Evolutionary conservation across 1,140 invertebrate genomes (phyloP), one percentile per base, ranked within the genome.

Genomic region (Sipha flava): DNA sequence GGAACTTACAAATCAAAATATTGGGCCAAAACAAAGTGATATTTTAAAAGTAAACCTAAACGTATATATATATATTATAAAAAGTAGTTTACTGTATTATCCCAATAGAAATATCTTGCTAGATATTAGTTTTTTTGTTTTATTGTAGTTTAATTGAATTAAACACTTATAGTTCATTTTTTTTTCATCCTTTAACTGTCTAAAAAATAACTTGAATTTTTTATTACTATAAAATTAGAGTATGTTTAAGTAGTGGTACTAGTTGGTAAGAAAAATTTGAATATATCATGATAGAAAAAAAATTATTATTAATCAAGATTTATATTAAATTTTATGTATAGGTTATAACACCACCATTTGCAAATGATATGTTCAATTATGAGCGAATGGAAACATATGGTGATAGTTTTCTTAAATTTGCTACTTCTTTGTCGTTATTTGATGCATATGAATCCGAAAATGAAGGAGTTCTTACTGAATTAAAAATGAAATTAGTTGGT

Each of bases 321-420:
- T 23, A 47, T 70, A 43, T 54, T 49, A 37, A 52, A 45, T 68
- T 79, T 49, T 62, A 23, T 68, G 6, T 79, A 45, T 85, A 90
- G 77, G 93, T 93, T 1, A 83, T 97, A 3, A 95, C 93, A 10
- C 88, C 90, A 14, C 89, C 90, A 14, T 85, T 89, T 62, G 89
- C 91, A 0, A 88, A 90, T 80, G 95, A 98, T 84, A 90, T 90
- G 6, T 91, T 95, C 68, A 91, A 95, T 84, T 87, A 95, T 81
- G 95, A 97, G 85, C 86, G 94, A 5, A 85, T 92, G 5, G 95
- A 97, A 86, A 93, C 92, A 0, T 87, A 97, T 21, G 95, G 95
- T 0, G 95, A 98, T 86, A 92, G 93, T 0, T 96, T 95, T 84
- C 86, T 97, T 0, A 98, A 97, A 86, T 92, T 93, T 82, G 90